Conservation (phyloP, 64 coral and sea anemone species). For the Platygyra sinensis region DNA sequence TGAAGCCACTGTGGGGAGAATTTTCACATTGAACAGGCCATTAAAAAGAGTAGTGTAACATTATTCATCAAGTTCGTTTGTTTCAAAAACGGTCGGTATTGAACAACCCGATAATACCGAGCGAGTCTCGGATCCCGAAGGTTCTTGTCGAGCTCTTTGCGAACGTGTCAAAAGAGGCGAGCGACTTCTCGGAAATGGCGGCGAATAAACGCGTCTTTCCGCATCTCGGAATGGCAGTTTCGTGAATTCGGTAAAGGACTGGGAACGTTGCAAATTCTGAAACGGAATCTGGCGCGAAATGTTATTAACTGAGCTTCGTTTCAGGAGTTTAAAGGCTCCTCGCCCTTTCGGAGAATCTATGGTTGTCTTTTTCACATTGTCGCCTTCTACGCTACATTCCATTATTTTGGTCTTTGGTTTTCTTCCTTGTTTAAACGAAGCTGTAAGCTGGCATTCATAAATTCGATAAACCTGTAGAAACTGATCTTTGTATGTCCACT, state of each 20-base stretch:
- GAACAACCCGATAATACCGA: background rate
- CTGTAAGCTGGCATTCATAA: conserved; percentile 80
- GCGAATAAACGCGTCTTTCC: background rate
- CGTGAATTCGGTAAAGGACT: conserved; percentile 32
- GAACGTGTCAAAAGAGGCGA: conserved; percentile 8
- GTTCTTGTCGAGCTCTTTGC: background rate
- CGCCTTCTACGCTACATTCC: background rate
- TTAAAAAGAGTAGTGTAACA: no score
- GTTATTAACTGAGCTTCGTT: background rate
- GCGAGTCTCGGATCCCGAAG: background rate
- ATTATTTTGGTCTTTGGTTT: background rate
- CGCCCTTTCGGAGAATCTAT: background rate
- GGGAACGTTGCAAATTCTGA: conserved; percentile 21
- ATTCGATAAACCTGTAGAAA: conserved; percentile 40
- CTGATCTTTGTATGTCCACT: conserved; percentile 57
- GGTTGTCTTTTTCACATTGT: background rate
- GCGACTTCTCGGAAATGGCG: background rate
- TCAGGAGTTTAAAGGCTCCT: conserved; percentile 2
- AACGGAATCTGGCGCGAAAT: background rate
- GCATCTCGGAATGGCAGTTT: background rate
- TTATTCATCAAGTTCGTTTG: background rate
- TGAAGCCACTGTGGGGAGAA: no score
- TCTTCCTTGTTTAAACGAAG: conserved; percentile 53
- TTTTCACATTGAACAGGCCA: no score
- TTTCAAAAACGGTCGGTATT: background rate